Base-by-base conservation (phyloP, 2,797 vertebrate species). In the Peromyscus melanophrys region DNA sequence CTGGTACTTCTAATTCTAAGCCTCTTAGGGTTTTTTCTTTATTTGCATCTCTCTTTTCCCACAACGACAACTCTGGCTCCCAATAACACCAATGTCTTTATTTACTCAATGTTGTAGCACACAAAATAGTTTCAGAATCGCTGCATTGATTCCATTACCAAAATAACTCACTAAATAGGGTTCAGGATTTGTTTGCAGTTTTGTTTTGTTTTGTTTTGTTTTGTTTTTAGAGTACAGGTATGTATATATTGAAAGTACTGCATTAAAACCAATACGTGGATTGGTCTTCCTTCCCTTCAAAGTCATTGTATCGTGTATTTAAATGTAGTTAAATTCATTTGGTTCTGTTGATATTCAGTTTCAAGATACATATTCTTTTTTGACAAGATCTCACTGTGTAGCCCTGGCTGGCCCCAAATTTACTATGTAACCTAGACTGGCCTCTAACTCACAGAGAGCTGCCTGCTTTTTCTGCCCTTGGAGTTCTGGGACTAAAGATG, bases 301-400 rank as follows among this genome's bases (percentile, higher is more conserved):
- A 67, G 14, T 76, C 49, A 25, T 93, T 89, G 34, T 82, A 83
- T 89, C 85, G 63, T 4, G 67, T 83, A 90, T 76, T 85, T 90
- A 97, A 90, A 88, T 46, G 37, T 57, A 93, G 55, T 91, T 95
- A 88, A 65, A 59, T 52, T 94, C 57, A 92, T 84, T 78, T 87
- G 27, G 83, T 86, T 96, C 49, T 92, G 61, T 69, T 90, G 65
- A 37, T 61, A 71, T 37, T 94, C 34, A 80, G 27, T 81, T 92
- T 92, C 75, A 93, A 23, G 29, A 78, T 21, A 43, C 37, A 16
- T n/a, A 69, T 85, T n/a, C 43, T 69, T 49, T 52, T 31, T 31
- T 43, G 81, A 46, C 23, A 84, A 31, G 40, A 9, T 84, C 55
- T 61, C 27, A 46, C 27, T 34, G 14, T 85, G 29, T 67, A 49